These are phyloP conservation scores for Erpobdella octoculata DNA, from an alignment of 2,888 invertebrate genomes.

Conservation along the genomic window DNA sequence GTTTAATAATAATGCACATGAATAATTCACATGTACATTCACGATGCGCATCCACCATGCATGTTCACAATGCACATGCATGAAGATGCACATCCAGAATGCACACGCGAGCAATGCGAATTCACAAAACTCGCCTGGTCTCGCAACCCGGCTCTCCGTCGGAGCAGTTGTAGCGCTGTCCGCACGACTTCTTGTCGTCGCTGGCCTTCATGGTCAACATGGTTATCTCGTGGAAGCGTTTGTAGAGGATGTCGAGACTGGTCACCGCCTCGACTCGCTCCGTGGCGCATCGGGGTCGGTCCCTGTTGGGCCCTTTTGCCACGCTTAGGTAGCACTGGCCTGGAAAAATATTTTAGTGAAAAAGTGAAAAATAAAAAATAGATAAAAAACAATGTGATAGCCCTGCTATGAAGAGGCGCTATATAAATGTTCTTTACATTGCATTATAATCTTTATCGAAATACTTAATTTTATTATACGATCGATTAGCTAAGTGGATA, in stretches of 20 bases:
- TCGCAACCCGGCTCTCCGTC: constrained; percentile 48
- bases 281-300: constrained; percentile 50
- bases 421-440: no score
- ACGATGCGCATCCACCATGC: no score
- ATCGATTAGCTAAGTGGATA: no score
- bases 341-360: constrained; percentile 26
- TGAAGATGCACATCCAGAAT: no score
- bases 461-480: not conserved
- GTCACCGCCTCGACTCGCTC: constrained; percentile 53
- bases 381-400: not conserved
- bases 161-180: constrained; percentile 48
- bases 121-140: no score
- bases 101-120: no score
- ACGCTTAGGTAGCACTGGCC: constrained; percentile 50
- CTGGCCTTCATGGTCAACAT: constrained; percentile 52
- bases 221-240: constrained; percentile 51
- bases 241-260: constrained; percentile 52
- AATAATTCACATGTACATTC: no score
- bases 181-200: constrained; percentile 49
- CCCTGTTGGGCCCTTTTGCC: constrained; percentile 43
- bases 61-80: no score
- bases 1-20: no score
- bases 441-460: not conserved
- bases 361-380: no score
- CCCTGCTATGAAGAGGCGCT: not conserved